Evolutionary conservation across 1,140 invertebrate species (phyloP).

Genomic region (Glossosoma conforme): DNA sequence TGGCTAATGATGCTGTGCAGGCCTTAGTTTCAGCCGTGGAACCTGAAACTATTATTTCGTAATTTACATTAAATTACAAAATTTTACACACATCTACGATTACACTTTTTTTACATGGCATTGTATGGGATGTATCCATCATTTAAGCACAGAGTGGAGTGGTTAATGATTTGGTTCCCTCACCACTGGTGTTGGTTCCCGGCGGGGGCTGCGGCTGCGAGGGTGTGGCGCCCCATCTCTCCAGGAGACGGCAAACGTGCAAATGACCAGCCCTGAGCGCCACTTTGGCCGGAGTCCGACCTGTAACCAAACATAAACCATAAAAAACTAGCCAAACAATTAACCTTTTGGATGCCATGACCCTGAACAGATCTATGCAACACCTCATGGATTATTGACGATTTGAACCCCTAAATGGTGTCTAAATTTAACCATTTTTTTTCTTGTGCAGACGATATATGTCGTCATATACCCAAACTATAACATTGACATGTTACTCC

Average conservation of each 20-base stretch:
- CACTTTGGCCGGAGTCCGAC: conserved; percentile 54
- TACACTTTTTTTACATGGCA: not conserved
- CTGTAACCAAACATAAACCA: too few relatives aligned
- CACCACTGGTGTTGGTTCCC: conserved; percentile 27
- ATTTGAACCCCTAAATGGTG: too few relatives aligned
- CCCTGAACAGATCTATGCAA: too few relatives aligned
- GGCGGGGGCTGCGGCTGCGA: conserved; percentile 16
- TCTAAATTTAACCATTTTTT: too few relatives aligned
- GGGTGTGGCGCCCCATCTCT: conserved; percentile 40
- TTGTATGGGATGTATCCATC: not conserved
- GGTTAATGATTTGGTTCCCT: not conserved
- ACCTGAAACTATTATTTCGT: conserved; percentile 31
- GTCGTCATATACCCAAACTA: too few relatives aligned
- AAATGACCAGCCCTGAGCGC: conserved; percentile 53
- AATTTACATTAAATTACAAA: not conserved
- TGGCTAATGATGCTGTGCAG: conserved; percentile 34
- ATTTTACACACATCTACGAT: too few relatives aligned
- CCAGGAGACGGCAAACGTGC: conserved; percentile 46
- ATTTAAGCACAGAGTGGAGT: not conserved
- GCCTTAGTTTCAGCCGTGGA: conserved; percentile 68
- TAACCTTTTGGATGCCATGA: too few relatives aligned
- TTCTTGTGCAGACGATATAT: too few relatives aligned
- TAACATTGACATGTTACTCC: too few relatives aligned
- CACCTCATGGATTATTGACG: too few relatives aligned
- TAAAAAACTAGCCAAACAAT: too few relatives aligned